Percentiles rank a stretch among this genome's conserved stretches.
phyloP scores from a whole-genome alignment of 2,888 invertebrate genomes.

The Dryobotodes eremita region DNA sequence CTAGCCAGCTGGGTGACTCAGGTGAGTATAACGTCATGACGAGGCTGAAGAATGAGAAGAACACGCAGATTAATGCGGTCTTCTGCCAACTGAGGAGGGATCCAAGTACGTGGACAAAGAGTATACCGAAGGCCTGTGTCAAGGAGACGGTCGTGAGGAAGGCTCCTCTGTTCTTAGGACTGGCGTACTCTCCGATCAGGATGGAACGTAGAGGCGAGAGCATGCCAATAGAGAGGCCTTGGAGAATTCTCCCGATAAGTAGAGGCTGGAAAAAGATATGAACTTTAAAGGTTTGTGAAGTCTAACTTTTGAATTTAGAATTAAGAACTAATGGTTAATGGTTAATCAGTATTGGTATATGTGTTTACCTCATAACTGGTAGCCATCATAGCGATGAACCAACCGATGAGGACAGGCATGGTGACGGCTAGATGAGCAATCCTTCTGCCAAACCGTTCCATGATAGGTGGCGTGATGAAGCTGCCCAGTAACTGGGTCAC shows the following conservation, averaged over 20 bases:
- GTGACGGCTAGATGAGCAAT: constrained; percentile 86
- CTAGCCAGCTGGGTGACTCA: constrained; percentile 92
- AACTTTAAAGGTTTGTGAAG: background rate
- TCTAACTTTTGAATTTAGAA: background rate
- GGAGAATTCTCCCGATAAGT: constrained; percentile 77
- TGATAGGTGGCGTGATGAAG: constrained; percentile 80
- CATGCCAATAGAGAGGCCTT: constrained; percentile 88
- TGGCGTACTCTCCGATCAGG: constrained; percentile 89
- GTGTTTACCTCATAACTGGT: constrained; percentile 73
- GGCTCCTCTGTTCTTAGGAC: constrained; percentile 91
- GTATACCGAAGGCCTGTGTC: constrained; percentile 90
- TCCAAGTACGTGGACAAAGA: constrained; percentile 91
- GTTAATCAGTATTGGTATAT: background rate
- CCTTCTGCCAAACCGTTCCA: constrained; percentile 90
- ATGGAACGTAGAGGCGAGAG: constrained; percentile 86
- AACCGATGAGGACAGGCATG: constrained; percentile 87
- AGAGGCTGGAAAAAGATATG: constrained; percentile 73
- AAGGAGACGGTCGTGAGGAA: constrained; percentile 90
- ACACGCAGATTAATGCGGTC: constrained; percentile 86
- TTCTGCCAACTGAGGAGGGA: constrained; percentile 89
- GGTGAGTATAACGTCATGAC: constrained; percentile 83
- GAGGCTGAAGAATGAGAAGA: constrained; percentile 85
- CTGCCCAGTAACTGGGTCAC: constrained; percentile 80
- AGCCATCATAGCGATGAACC: constrained; percentile 88
- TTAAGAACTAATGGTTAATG: background rate